A percentile compares a stretch with the other conserved stretches of the same genome.
Conservation (phyloP, 2,113 vertebrate genomes). For the Stigmatopora argus region DNA sequence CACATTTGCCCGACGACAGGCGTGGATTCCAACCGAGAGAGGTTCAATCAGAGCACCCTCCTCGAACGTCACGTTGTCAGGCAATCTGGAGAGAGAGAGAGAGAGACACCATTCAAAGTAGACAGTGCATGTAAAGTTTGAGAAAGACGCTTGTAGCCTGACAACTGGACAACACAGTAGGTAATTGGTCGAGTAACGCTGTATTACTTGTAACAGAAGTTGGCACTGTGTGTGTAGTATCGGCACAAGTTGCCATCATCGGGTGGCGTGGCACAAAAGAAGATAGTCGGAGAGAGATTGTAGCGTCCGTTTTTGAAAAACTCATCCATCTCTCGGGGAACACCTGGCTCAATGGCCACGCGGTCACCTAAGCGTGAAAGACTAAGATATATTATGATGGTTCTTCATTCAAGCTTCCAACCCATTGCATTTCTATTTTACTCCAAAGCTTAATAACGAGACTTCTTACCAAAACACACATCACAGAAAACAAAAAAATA, state of each 20-base stretch:
- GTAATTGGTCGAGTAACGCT: constrained; percentile 10
- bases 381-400: not conserved
- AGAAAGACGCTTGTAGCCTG: constrained; percentile 9
- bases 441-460: not conserved
- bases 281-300: constrained; percentile 87
- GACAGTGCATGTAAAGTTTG: constrained; percentile 3
- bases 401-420: not conserved
- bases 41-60: constrained; percentile 96
- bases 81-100: constrained; percentile 72
- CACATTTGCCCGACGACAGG: constrained; percentile 83
- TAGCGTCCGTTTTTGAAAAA: constrained; percentile 87
- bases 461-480: not conserved
- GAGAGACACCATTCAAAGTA: not conserved
- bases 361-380: constrained; percentile 76
- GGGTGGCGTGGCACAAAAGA: constrained; percentile 91
- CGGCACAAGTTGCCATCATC: constrained; percentile 87
- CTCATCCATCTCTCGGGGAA: constrained; percentile 82
- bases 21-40: constrained; percentile 92
- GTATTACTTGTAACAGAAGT: constrained; percentile 90
- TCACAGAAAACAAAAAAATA: not conserved
- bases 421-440: not conserved
- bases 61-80: constrained; percentile 89
- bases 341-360: constrained; percentile 89
- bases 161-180: constrained; percentile 2
- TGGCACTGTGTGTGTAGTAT: constrained; percentile 86